phyloP scores from a whole-genome alignment of 1,140 invertebrate genomes.

The Anthonomus grandis region DNA sequence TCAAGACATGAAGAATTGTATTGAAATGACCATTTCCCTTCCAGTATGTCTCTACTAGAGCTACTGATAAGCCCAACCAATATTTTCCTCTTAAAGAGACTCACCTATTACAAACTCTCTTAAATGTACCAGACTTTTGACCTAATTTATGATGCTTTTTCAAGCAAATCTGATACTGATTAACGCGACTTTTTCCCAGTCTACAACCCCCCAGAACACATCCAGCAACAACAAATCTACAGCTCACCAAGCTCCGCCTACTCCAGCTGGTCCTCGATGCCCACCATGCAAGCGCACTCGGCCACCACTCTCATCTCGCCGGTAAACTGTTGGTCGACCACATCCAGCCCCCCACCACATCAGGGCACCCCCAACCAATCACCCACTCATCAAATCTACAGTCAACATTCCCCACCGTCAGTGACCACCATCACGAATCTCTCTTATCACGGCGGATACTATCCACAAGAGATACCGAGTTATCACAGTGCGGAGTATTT shows the following conservation, averaged over 20 bases:
- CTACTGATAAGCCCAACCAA: no score
- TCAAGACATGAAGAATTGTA: no score
- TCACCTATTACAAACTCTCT: no score
- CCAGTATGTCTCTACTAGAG: no score
- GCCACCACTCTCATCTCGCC: slow-evolving; percentile 40
- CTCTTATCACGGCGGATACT: slow-evolving; percentile 45
- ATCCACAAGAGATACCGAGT: slow-evolving; percentile 41
- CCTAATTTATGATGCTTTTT: no score
- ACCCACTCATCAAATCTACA: slow-evolving; percentile 46
- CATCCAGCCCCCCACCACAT: slow-evolving; percentile 44
- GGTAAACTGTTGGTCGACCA: slow-evolving; percentile 46
- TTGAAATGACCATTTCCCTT: no score
- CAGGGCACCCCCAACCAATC: slow-evolving; percentile 45
- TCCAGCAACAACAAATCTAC: slow-evolving; percentile 42
- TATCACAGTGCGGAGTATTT: slow-evolving; percentile 45
- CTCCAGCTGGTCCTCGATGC: slow-evolving; percentile 40
- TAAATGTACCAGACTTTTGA: no score
- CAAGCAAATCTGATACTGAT: no score
- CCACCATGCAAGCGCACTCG: slow-evolving; percentile 41
- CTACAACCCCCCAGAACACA: slow-evolving; percentile 46
- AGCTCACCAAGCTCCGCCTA: slow-evolving; percentile 38
- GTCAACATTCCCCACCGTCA: slow-evolving; percentile 34
- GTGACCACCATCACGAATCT: slow-evolving; percentile 45
- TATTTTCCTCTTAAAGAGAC: no score
- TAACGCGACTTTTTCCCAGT: slow-evolving; percentile 37